Conservation (phyloP, 1,140 invertebrate genomes). For the Zaprionus ornatus region DNA sequence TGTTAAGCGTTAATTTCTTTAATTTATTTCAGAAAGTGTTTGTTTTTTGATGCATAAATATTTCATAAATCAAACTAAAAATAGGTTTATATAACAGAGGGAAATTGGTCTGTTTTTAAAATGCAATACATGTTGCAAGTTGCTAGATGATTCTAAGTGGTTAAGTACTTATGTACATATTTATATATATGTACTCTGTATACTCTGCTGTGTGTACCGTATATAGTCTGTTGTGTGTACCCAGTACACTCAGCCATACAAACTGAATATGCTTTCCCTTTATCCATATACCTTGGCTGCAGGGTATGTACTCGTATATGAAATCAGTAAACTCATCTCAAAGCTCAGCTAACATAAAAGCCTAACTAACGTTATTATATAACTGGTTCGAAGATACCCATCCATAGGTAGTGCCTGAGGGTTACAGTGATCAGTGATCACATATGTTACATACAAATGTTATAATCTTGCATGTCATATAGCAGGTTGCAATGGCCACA, state of each 20-base stretch:
- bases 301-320: not conserved
- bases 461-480: not conserved
- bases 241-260: too few species aligned
- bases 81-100: too few species aligned
- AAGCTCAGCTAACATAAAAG: not conserved
- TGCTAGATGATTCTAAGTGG: rapidly evolving
- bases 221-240: not conserved
- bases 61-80: too few species aligned
- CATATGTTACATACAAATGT: constrained; percentile 6
- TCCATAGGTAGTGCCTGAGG: not conserved
- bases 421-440: constrained; percentile 5
- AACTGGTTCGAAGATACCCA: not conserved
- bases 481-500: constrained; percentile 12
- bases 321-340: not conserved
- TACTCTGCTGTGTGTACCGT: not conserved
- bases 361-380: not conserved
- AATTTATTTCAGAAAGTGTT: not conserved
- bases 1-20: not conserved
- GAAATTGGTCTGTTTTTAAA: not conserved
- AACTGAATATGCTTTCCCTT: not conserved
- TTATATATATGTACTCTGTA: not conserved
- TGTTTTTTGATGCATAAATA: not conserved
- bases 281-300: not conserved
- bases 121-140: too few species aligned
- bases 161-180: too few species aligned